Evolutionary conservation across 1,140 invertebrate species (phyloP), one percentile per base, ranked within the genome.

Genomic region (Aporrectodea caliginosa): DNA sequence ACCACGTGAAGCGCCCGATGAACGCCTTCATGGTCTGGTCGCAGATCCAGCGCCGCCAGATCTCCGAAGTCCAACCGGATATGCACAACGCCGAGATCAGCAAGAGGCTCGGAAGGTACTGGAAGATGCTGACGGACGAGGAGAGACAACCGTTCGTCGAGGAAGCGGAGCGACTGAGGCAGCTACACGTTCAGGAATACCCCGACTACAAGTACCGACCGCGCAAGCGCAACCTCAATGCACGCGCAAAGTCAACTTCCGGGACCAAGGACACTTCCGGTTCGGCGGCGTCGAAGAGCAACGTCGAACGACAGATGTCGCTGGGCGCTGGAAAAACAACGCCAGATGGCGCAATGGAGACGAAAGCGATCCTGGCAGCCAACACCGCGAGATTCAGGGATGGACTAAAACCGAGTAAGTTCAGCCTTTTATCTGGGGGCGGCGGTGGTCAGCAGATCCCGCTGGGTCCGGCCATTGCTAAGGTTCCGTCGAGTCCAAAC

Each of bases 21-120:
- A 88, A 88, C 78, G 86, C 87, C 27, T 88, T 88, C 81, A 88
- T 88, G 87, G 85, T 87, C 22, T 88, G 87, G 87, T 86, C 86
- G 2, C 85, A 88, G 86, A 97, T 99, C 85, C 97, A 99, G 86
- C 91, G 98, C 82, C 90, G 97, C 75, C 98, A 98, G 89, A 99
- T 99, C 84, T 90, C 99, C 0, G 99, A 99, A 87, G 94, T 95
- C 0, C 87, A 81, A 86, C 98, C 98, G 0, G 98, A 99, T 84
- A 98, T 99, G 97, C 98, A 99, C 89, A 99, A 99, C 87, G 98
- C 97, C 0, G 98, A 99, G 90, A 99, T 99, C 89, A 98, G 95
- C 33, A 99, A 99, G 91, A 98, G 99, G 82, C 91, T 99, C 72
- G 97, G 93, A 91, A 94, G 95, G 1, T 91, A 95, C 83, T 99